These are phyloP conservation scores for Choloepus hoffmanni DNA, from an alignment of 2,113 vertebrate genomes.

Conservation along the genomic window DNA sequence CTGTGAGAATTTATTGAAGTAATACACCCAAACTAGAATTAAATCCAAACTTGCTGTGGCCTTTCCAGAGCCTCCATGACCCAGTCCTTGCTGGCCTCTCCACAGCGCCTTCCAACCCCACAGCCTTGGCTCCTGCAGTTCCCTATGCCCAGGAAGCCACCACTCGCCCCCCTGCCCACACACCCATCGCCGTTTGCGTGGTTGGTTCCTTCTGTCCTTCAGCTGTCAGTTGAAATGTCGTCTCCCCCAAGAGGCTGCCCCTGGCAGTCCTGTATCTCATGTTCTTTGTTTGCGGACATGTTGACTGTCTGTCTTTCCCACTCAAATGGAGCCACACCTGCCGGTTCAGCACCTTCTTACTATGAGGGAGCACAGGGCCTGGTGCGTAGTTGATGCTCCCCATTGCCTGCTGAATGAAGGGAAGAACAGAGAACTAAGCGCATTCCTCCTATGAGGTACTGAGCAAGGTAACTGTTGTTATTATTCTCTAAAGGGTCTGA, in stretches of 20 bases:
- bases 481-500: neutral
- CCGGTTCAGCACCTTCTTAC: neutral
- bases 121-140: neutral
- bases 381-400: neutral
- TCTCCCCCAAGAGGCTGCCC: neutral
- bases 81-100: no score
- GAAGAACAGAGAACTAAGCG: neutral
- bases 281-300: neutral
- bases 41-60: neutral
- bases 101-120: neutral
- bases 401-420: neutral
- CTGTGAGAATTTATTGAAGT: neutral
- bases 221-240: neutral
- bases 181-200: fast-evolving
- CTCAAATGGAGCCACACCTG: fast-evolving
- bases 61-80: no score
- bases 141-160: neutral
- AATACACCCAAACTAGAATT: neutral
- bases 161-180: neutral
- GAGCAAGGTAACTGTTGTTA: neutral
- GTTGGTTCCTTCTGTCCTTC: neutral
- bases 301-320: neutral
- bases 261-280: neutral
- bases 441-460: neutral
- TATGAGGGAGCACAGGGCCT: neutral